phyloP scores from a whole-genome alignment of 2,797 vertebrate genomes.

The Selene dorsalis region DNA sequence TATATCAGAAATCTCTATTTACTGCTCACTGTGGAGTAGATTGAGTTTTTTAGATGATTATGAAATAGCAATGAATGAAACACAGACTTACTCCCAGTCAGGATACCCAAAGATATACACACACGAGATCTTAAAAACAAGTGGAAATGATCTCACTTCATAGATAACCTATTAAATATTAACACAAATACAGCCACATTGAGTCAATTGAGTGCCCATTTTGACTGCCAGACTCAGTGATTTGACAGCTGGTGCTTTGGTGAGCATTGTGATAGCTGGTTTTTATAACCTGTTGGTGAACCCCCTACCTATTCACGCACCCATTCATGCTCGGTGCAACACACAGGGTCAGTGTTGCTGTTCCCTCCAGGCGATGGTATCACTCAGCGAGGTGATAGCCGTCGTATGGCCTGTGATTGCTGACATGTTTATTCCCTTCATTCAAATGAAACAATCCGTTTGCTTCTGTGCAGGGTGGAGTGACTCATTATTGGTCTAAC shows the following conservation, averaged over 20 bases:
- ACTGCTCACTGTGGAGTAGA: background rate
- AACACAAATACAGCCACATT: too few relatives aligned
- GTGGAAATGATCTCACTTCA: background rate
- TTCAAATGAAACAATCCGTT: constrained; percentile 57
- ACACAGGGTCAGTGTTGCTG: constrained; percentile 20
- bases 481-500: constrained; percentile 20
- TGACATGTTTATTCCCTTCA: constrained; percentile 66
- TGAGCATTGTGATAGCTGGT: background rate
- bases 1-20: background rate
- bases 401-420: constrained; percentile 20
- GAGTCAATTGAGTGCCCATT: background rate
- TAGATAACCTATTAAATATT: background rate
- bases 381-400: constrained; percentile 23
- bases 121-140: background rate
- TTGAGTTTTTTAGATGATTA: background rate
- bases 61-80: background rate
- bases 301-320: constrained; percentile 18
- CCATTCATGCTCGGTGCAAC: constrained; percentile 26
- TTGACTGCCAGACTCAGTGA: background rate
- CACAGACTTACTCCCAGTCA: background rate
- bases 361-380: constrained; percentile 35
- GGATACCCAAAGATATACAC: background rate
- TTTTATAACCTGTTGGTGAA: constrained; percentile 43
- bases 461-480: constrained; percentile 43
- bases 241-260: background rate